Evolutionary conservation across 2,888 invertebrate genomes (phyloP), one percentile per base, ranked within the genome.

Genomic region (Spicauda simplicius): DNA sequence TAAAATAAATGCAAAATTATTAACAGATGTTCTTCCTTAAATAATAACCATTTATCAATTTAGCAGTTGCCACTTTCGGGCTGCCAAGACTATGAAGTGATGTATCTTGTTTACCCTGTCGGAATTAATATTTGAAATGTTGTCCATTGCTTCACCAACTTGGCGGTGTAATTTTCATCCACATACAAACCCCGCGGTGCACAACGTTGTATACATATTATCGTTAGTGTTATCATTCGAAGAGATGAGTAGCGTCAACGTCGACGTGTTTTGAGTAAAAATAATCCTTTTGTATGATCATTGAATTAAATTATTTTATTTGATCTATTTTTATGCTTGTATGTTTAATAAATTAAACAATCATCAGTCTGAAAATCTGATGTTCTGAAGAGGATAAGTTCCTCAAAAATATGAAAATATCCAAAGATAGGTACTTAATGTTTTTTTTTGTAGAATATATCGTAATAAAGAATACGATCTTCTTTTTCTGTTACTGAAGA

Each of bases 231-330:
- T 41, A 10, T 16, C 33, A 57, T 6, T 64, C 12, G n/a, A 25
- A 52, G 57, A 25, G 20, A 30, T 20, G 50, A 8, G 57, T 64
- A 64, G 57, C 57, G 64, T 64, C 57, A 57, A 25, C 37, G 52
- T 16, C 25, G 33, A 60, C 18, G 59, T n/a, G 52, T 33, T 30
- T 19, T 0, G 25, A 33, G 33, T 52, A 50, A 52, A 60, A 60
- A 48, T 48, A 60, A 33, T 25, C 48, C 16, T 16, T 48, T 48
- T 14, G 6, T 48, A 48, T 48, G 4, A 4, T 16, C 16, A 48
- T 48, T n/a, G 48, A 48, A 48, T 16, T 16, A 16, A 48, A 48
- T 48, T 48, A 4, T 41, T 2, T 41, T 16, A 48, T 48, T 16
- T 48, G 48, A 48, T 16, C 3, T 25, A 14, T 2, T 14, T 41